Evolutionary conservation across 2,113 vertebrate genomes (phyloP).

Genomic region (Pachyramphus minor): DNA sequence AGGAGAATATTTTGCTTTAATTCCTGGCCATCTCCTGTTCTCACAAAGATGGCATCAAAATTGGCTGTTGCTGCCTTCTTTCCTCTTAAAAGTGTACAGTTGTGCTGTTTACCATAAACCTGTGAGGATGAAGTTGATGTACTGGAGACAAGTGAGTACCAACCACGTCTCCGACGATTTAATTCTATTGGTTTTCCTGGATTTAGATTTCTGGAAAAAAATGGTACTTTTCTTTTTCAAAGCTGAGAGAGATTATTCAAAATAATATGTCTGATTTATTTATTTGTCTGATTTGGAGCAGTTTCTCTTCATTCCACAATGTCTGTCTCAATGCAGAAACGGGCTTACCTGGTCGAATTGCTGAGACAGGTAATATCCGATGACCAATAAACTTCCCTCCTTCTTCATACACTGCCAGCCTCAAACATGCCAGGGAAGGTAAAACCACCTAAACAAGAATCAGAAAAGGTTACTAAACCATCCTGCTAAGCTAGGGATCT

Average conservation of each 20-base stretch:
- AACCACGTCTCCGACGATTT: neutral
- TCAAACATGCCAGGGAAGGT: slow-evolving; percentile 89
- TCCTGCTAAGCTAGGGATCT: neutral
- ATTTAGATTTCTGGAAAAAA: neutral
- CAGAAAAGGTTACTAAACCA: neutral
- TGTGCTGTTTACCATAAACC: neutral
- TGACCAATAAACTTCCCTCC: slow-evolving; percentile 97
- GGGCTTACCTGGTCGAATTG: slow-evolving; percentile 88
- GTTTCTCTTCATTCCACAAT: accelerated
- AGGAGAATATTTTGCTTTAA: neutral
- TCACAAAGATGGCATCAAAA: neutral
- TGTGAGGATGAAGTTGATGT: neutral
- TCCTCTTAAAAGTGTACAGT: neutral
- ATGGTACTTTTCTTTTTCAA: neutral
- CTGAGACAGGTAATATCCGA: slow-evolving; percentile 91
- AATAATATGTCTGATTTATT: neutral
- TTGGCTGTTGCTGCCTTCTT: neutral
- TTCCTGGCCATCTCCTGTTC: neutral
- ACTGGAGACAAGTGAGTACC: neutral
- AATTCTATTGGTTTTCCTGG: neutral
- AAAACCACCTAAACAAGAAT: slow-evolving; percentile 83
- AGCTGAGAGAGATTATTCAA: neutral
- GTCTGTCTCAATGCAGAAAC: neutral
- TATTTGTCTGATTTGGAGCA: neutral
- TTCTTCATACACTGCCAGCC: slow-evolving; percentile 95